Conservation (phyloP, 2,113 vertebrate genomes). For the Boulengerochromis microlepis region DNA sequence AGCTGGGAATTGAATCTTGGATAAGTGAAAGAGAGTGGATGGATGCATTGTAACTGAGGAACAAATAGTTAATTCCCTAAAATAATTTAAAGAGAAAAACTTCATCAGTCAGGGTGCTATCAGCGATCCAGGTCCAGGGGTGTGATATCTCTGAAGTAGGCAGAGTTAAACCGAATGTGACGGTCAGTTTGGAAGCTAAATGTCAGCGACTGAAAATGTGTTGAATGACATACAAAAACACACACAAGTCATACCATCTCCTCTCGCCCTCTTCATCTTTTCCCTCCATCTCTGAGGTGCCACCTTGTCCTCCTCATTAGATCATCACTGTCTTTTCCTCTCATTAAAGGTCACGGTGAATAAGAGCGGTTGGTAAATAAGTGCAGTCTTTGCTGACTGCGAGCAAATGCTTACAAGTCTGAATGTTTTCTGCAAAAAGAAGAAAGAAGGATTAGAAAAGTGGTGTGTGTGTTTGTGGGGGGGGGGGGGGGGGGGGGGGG, state of each 20-base stretch:
- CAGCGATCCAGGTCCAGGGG: not conserved
- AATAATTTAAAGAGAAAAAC: not conserved
- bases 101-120: not conserved
- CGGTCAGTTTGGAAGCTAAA: slow-evolving; percentile 28
- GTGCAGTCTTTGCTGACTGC: not conserved
- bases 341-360: slow-evolving; percentile 51
- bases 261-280: slow-evolving; percentile 3
- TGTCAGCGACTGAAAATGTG: slow-evolving; percentile 22
- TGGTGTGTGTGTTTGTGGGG: not conserved
- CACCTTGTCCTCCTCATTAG: slow-evolving; percentile 38
- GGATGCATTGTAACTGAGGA: not conserved
- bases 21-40: not conserved
- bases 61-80: not conserved
- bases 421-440: not conserved
- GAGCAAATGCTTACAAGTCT: not conserved
- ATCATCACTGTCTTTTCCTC: slow-evolving; percentile 21
- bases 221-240: not conserved
- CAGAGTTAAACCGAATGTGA: not conserved
- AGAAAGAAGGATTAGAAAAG: not conserved
- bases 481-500: too few species aligned
- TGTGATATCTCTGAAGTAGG: not conserved
- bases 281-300: slow-evolving; percentile 10
- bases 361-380: slow-evolving; percentile 42
- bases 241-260: not conserved
- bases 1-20: not conserved